Evolutionary conservation across 2,113 vertebrate species (phyloP), one percentile per base, ranked within the genome.

Genomic region (Myotis brandtii): DNA sequence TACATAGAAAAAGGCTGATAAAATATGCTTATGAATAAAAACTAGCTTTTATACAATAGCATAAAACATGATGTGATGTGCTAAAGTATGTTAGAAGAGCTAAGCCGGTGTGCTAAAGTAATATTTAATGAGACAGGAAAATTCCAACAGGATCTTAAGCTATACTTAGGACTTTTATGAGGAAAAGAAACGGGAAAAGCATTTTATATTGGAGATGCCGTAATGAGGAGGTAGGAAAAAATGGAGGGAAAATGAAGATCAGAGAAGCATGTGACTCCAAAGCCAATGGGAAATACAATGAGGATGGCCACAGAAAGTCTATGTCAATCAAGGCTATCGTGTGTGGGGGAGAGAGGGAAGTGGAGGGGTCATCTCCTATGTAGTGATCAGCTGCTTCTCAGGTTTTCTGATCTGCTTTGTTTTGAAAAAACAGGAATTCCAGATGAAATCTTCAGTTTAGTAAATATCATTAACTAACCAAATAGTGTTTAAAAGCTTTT

Each of bases 51-150:
- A 9, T 25, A 43, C 1, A 23, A 8, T 34, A 92, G 13, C 52
- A 21, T 69, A 32, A 91, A 95, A 76, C 30, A 30, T 27, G 10
- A 12, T 21, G 18, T 18, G 9, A 64, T 37, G 30, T 62, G 12
- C 67, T 77, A 72, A 72, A 56, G 54, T 23, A 72, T 30, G 79
- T 72, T 16, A 32, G 72, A 79, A 91, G 8, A 21, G 13, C 82
- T 79, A 66, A 10, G 17, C 27, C 67, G 30, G 20, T 64, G 5
- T 67, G 14, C 4, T 67, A 72, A 64, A 40, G 12, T 27, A 79
- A 21, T 91, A 59, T 82, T 91, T 91, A 48, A 76, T n/a, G 50
- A 32, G 21, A 83, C 50, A 86, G 56, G 50, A 89, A 48, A 84
- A 90, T 54, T 54, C n/a, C 59, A 62, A 30, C 2, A 9, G 17